Evolutionary conservation across 2,888 invertebrate genomes (phyloP).

Genomic region (Rhopalosiphum nymphaeae): DNA sequence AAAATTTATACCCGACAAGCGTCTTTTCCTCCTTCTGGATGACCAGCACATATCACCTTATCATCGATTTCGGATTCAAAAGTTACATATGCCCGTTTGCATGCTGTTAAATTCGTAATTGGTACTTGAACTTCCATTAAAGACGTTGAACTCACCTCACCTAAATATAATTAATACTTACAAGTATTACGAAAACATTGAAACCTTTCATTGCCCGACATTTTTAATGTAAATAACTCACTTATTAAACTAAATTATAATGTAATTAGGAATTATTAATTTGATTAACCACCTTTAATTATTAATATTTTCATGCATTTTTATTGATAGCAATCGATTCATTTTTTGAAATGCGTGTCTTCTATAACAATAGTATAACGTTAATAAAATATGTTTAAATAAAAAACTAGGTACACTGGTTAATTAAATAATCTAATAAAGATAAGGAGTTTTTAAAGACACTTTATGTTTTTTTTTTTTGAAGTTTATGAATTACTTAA

Average conservation of each 20-base stretch:
- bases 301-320: not conserved
- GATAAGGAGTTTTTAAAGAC: not conserved
- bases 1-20: slow-evolving; percentile 52
- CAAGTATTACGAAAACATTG: not conserved
- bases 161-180: not conserved
- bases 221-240: not conserved
- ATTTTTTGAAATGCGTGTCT: not conserved
- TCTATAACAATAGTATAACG: not conserved
- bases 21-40: slow-evolving; percentile 48
- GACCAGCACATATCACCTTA: slow-evolving; percentile 60
- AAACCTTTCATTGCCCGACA: not conserved
- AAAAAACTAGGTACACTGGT: not conserved
- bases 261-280: not conserved
- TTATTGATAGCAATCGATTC: not conserved
- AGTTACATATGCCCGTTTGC: not conserved
- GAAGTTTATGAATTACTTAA: not conserved
- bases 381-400: not conserved
- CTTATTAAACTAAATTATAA: not conserved
- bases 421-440: not conserved
- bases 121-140: slow-evolving; percentile 5
- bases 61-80: slow-evolving; percentile 37
- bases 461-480: not conserved
- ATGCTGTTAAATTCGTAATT: slow-evolving; percentile 21
- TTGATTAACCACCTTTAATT: not conserved
- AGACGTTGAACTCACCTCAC: not conserved